Evolutionary conservation across 64 coral and sea anemone species (phyloP), one percentile per base, ranked within the genome.

Genomic region (Anthopleura sola): DNA sequence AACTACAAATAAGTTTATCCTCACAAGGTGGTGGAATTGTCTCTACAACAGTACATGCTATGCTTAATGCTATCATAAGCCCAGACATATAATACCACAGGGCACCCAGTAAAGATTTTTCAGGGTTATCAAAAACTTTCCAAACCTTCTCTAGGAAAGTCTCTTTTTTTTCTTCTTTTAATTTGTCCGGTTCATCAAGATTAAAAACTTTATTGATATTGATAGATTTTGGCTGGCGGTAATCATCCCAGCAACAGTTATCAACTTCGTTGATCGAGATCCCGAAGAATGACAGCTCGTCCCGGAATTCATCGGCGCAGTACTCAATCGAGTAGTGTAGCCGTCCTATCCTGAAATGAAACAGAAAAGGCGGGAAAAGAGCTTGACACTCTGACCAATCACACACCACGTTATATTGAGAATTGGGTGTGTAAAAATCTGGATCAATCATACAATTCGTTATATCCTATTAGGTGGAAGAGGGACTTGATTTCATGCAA

Each of bases 191-290:
- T 47, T 92, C 87, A 37, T 97, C 87, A 84, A 97, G 49, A 20
- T 87, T 89, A 68, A 97, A 97, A 7, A 97, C 90, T 56, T 97
- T 97, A 46, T 92, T 86, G 29, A 97, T 85, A n/a, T 86, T 86
- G 19, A 97, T 82, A 24, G 68, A 87, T 55, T 60, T 92, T 0
- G 94, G 90, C 19, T 97, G 94, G 9, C 94, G 88, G 48, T 97
- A 97, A 16, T 97, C 94, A 13, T 97, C 94, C 90, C 94, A 97
- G 36, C 94, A 97, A 23, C 94, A 97, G 13, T 91, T 90, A 24
- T 88, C 87, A 8, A 97, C 94, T 7, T 91, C 94, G 36, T 97
- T 97, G 7, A 97, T 81, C 0, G 94, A 97, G 37, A 97, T 97
- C 0, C 94, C 87, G 26, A 97, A 97, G 16, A 97, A 97, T 20